Conservation (phyloP, 1,140 invertebrate genomes). For the Holcopasites calliopsidis region DNA sequence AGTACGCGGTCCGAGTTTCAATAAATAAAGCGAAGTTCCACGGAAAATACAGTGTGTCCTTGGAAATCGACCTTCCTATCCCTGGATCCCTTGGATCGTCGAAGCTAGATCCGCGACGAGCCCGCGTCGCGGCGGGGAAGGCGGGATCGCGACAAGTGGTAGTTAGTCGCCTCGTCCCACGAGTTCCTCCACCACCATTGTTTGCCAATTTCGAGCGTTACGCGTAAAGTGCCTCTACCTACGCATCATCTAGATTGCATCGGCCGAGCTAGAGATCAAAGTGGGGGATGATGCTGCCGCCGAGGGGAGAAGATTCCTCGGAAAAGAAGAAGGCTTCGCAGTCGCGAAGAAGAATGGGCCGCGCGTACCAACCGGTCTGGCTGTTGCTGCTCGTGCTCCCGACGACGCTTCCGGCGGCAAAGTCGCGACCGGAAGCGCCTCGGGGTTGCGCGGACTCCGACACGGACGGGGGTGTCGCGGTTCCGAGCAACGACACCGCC, state of each 20-base stretch:
- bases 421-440: neutral
- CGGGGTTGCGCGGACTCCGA: neutral
- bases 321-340: neutral
- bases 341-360: neutral
- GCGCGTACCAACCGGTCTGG: neutral
- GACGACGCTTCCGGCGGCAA: neutral
- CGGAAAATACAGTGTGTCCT: no score
- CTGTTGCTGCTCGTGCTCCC: neutral
- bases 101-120: no score
- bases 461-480: neutral
- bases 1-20: no score
- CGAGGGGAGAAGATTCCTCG: no score
- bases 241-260: no score
- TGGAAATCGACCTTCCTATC: no score
- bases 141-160: no score
- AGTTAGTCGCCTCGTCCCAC: neutral
- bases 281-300: neutral
- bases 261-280: no score
- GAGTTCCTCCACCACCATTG: constrained; percentile 60
- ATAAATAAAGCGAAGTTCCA: no score
- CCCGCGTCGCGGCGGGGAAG: no score
- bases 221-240: constrained; percentile 53
- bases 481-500: neutral
- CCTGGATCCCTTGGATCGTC: no score
- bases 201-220: constrained; percentile 67